Conservation (phyloP, 2,888 invertebrate genomes). For the Melitaea athalia region DNA sequence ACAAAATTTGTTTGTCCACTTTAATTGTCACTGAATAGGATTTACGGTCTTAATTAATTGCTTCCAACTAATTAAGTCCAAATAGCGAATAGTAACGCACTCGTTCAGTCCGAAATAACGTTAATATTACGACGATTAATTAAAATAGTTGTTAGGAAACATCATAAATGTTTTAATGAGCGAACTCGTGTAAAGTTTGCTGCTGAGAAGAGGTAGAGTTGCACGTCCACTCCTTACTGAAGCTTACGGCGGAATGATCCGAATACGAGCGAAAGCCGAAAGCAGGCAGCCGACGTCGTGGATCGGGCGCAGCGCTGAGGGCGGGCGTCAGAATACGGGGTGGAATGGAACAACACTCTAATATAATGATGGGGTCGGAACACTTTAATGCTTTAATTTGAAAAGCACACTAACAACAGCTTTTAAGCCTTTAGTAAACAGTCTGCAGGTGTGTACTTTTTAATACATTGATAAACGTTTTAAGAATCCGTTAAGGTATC, state of each 20-base stretch:
- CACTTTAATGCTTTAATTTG: conserved; percentile 82
- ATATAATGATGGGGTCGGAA: conserved; percentile 81
- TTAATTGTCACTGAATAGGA: conserved; percentile 59
- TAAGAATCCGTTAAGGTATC: conserved; percentile 4
- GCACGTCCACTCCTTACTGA: conserved; percentile 54
- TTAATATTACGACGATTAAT: conserved; percentile 13
- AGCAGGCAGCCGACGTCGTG: conserved; percentile 42
- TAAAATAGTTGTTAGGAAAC: conserved; percentile 23
- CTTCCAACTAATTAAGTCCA: conserved; percentile 28
- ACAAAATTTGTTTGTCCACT: conserved; percentile 59
- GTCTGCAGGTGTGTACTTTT: conserved; percentile 26
- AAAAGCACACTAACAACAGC: conserved; percentile 74
- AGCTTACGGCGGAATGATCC: conserved; percentile 69
- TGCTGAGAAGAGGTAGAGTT: conserved; percentile 35
- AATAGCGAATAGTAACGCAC: conserved; percentile 5
- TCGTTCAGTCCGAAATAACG: neutral
- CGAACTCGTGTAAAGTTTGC: conserved; percentile 75
- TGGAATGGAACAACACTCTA: conserved; percentile 80
- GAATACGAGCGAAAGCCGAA: conserved; percentile 42
- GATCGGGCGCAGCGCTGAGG: conserved; percentile 49
- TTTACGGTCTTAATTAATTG: conserved; percentile 40
- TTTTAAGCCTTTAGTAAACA: conserved; percentile 39
- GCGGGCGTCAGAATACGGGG: conserved; percentile 66
- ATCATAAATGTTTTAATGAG: conserved; percentile 44
- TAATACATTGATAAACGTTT: conserved; percentile 29